Evolutionary conservation across 30 jellyfish, hydroid and myxozoan genomes (phyloP), one percentile per base, ranked within the genome.

Genomic region (Calvadosia cruxmelitensis): DNA sequence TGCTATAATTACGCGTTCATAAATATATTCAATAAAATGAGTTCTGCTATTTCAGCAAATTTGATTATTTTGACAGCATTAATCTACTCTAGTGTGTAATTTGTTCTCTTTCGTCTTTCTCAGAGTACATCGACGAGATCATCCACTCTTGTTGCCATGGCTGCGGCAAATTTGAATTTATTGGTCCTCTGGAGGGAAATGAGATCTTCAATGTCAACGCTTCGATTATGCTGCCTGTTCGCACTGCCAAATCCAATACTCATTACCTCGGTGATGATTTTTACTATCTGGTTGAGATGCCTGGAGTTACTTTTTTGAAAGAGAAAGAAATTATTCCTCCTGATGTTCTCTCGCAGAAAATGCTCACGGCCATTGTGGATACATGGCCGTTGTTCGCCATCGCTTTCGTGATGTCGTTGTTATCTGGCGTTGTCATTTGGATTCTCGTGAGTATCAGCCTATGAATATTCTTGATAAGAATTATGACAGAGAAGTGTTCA

Each of bases 81-180:
- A n/a, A n/a, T n/a, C n/a, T n/a, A n/a, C n/a, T n/a, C 20, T 42
- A 42, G 20, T 5, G 10, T 42, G 10, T 42, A 42, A 10, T 5
- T 42, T 42, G 20, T 42, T 5, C 10, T 42, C 57, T 10, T 42
- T 42, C 20, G 10, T 20, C 10, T 42, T 5, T 42, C 20, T 5
- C 57, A 42, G 57, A 42, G 20, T 42, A 42, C 57, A 42, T 42
- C 20, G 57, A 42, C 20, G 57, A 42, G 20, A 42, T 42, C 20
- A 42, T 42, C 57, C 57, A 42, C 20, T 42, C 79, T 7, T 69
- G 79, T 69, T 69, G 79, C 50, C 27, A 3, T 28, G 79, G 79
- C 23, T 69, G 79, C 0, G 73, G 69, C 23, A 69, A 69, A 16
- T 3, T 69, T 3, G 25, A 34, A 29, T 69, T 69, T 0, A 51